phyloP scores from a whole-genome alignment of 1,140 invertebrate species.

The Aleiodes sp. region DNA sequence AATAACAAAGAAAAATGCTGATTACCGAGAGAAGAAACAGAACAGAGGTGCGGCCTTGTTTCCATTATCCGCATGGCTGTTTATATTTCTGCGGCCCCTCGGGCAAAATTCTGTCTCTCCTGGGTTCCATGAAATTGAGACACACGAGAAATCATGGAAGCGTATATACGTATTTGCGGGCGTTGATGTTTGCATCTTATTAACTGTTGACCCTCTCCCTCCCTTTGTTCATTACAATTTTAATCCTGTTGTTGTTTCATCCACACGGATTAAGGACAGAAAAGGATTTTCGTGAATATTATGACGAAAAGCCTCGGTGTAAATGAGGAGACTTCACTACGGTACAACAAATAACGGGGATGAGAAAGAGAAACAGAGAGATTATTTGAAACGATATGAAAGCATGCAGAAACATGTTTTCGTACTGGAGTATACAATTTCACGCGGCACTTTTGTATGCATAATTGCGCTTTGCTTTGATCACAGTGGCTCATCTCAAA shows the following conservation, averaged over 20 bases:
- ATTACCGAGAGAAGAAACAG: neutral
- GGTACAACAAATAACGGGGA: no score
- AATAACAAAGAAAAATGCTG: neutral
- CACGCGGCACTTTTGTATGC: constrained; percentile 32
- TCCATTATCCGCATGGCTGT: constrained; percentile 11
- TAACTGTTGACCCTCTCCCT: constrained; percentile 12
- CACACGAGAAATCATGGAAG: neutral
- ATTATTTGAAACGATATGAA: constrained; percentile 26
- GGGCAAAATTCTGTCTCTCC: neutral
- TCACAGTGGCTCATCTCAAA: constrained; percentile 17
- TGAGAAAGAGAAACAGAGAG: constrained; percentile 18
- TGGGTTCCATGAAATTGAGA: neutral
- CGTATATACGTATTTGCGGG: neutral
- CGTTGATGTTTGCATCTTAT: constrained; percentile 12
- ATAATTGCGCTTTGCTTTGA: constrained; percentile 33
- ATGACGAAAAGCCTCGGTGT: no score
- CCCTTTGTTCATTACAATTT: neutral
- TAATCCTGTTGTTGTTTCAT: neutral
- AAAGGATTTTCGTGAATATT: constrained; percentile 19
- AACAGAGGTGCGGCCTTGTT: neutral
- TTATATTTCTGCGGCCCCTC: constrained; percentile 1
- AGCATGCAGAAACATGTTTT: constrained; percentile 1
- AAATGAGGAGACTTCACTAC: no score
- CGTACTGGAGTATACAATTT: constrained; percentile 27
- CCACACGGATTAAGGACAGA: neutral